phyloP scores from a whole-genome alignment of 1,140 invertebrate species.

The Episyrphus balteatus region DNA sequence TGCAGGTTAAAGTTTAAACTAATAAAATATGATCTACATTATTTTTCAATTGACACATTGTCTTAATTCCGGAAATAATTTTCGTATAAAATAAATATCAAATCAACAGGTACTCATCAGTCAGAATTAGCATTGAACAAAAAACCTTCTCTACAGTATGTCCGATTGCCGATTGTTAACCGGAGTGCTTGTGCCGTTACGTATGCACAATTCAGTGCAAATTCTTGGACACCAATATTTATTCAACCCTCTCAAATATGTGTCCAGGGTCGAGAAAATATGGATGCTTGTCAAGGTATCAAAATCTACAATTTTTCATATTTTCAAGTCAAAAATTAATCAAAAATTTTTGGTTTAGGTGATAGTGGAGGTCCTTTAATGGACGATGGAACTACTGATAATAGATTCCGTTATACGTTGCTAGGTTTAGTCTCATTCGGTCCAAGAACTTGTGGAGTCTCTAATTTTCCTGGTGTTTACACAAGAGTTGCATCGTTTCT shows the following conservation, averaged over 20 bases:
- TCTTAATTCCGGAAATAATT: too few species aligned
- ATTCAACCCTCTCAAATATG: conserved; percentile 40
- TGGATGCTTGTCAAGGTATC: conserved; percentile 36
- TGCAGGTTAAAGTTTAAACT: conserved; percentile 8
- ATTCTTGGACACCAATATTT: conserved; percentile 35
- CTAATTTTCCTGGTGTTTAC: conserved; percentile 43
- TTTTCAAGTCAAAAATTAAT: neutral
- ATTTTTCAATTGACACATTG: too few species aligned
- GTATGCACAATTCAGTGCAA: conserved; percentile 32
- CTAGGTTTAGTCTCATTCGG: conserved; percentile 60
- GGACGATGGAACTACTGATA: conserved; percentile 37
- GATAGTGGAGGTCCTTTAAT: conserved; percentile 59
- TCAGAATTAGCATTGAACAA: neutral
- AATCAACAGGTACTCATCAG: neutral
- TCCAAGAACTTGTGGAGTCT: conserved; percentile 41
- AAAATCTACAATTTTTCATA: too few species aligned
- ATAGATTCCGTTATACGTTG: conserved; percentile 37
- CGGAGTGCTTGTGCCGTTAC: conserved; percentile 24
- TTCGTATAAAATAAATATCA: neutral
- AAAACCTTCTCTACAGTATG: conserved; percentile 18
- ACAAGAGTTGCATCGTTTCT: conserved; percentile 41
- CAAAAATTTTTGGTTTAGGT: conserved; percentile 23
- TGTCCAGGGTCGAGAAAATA: conserved; percentile 38
- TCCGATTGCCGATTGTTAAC: conserved; percentile 39
- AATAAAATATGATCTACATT: too few species aligned